Percentiles rank a stretch among this genome's conserved stretches.
Conservation (phyloP, 1,140 invertebrate species). For the Apolygus lucorum region DNA sequence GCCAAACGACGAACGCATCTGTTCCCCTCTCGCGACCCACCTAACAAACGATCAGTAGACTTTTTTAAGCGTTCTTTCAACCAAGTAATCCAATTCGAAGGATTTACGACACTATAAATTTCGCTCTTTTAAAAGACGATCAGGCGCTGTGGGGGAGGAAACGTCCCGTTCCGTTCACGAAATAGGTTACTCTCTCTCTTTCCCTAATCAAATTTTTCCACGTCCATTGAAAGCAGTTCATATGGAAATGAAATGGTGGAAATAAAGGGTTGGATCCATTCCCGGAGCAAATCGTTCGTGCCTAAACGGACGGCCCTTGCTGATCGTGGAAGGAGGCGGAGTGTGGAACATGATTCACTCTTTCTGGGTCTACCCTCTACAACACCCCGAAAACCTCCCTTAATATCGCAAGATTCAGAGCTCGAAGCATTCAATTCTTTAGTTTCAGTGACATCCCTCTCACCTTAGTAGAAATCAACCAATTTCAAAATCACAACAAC, state of each 20-base stretch:
- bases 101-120: neutral
- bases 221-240: neutral
- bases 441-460: too few species aligned
- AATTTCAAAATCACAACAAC: too few species aligned
- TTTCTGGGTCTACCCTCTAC: too few species aligned
- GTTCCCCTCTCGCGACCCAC: too few species aligned
- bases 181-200: neutral
- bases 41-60: neutral
- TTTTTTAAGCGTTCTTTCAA: neutral
- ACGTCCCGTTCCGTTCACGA: neutral
- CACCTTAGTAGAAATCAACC: too few species aligned
- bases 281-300: neutral
- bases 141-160: neutral
- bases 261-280: neutral
- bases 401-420: too few species aligned
- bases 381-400: too few species aligned
- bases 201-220: neutral
- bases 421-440: too few species aligned
- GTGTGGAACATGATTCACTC: too few species aligned
- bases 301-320: too few species aligned
- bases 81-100: neutral
- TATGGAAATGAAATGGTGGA: neutral
- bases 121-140: neutral
- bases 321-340: too few species aligned
- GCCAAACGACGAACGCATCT: neutral